phyloP scores from a whole-genome alignment of 2,113 vertebrate genomes.

The Pomatostomus ruficeps region DNA sequence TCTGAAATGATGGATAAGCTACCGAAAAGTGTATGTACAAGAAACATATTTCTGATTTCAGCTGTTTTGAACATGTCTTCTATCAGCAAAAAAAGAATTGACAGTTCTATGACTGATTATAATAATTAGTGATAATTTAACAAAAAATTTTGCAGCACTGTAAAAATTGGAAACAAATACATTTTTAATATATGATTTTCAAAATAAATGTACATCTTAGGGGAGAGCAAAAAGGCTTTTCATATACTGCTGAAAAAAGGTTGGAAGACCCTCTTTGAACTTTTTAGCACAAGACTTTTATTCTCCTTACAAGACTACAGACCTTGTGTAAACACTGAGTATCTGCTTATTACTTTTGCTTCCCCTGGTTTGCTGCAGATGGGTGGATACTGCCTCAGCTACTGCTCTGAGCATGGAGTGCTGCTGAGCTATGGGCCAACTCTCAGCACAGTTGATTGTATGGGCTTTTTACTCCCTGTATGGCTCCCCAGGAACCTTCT shows the following conservation, averaged over 20 bases:
- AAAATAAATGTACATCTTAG: neutral
- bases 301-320: neutral
- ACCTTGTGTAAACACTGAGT: neutral
- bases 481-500: neutral
- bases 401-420: no score
- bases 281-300: neutral
- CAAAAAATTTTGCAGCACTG: neutral
- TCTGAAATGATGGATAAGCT: neutral
- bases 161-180: neutral
- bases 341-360: neutral
- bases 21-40: neutral
- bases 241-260: neutral
- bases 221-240: neutral
- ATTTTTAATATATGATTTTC: neutral
- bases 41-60: neutral
- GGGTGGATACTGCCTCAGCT: neutral
- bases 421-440: neutral
- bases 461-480: neutral
- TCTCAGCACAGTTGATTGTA: neutral
- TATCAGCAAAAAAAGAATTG: neutral
- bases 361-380: neutral
- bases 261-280: neutral
- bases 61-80: neutral
- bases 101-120: neutral
- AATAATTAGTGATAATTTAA: neutral